A percentile compares a stretch with the other conserved stretches of the same genome.
Evolutionary conservation across 2,797 vertebrate species (phyloP).

Genomic region (Florisuga fusca): DNA sequence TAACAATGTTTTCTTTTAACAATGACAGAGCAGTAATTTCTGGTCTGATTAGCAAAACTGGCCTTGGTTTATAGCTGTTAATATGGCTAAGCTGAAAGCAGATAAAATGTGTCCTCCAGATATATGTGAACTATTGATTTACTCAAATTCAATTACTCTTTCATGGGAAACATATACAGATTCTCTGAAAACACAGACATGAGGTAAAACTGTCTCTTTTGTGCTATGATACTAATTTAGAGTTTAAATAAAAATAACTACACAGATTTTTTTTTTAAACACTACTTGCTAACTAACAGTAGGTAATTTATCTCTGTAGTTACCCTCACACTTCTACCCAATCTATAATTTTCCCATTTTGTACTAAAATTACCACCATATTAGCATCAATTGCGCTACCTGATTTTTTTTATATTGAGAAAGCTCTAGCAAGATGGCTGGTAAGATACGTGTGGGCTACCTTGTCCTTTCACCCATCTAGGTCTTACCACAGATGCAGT

Average conservation of each 20-base stretch:
- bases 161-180: background rate
- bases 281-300: background rate
- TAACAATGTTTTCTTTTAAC: background rate
- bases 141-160: background rate
- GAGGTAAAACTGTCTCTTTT: background rate
- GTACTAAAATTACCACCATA: too few species aligned
- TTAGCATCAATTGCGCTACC: background rate
- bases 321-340: background rate
- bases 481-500: fast-evolving
- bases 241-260: background rate
- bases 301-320: background rate
- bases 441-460: background rate
- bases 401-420: background rate
- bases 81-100: background rate
- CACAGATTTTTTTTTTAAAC: background rate
- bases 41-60: slow-evolving; percentile 20
- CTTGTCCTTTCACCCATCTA: background rate
- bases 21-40: background rate
- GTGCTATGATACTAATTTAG: background rate
- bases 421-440: background rate
- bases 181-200: background rate
- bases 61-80: slow-evolving; percentile 11
- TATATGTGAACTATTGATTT: background rate
- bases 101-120: background rate
- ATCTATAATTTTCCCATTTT: background rate